Evolutionary conservation across 1,140 invertebrate species (phyloP).

Genomic region (Drosophila parvula): DNA sequence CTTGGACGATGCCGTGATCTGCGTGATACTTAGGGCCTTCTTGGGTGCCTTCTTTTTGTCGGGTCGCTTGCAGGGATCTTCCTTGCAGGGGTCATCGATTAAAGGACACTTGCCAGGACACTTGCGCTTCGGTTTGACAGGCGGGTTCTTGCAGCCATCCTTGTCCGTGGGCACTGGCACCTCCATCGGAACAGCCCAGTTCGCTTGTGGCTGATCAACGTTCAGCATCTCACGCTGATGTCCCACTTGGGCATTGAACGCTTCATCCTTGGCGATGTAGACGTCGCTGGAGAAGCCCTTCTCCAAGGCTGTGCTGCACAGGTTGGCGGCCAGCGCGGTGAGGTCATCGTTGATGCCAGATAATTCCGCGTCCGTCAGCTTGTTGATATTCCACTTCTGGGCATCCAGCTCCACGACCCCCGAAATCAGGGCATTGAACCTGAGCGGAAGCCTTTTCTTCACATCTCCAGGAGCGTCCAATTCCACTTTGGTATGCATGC

Average conservation of each 20-base stretch:
- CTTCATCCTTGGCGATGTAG: slow-evolving; percentile 2
- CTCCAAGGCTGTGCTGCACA: slow-evolving; percentile 71
- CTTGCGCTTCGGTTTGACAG: slow-evolving; percentile 63
- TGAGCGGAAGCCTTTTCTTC: slow-evolving; percentile 36
- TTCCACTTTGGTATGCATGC: slow-evolving; percentile 58
- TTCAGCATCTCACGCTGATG: not conserved
- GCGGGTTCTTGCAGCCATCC: slow-evolving; percentile 64
- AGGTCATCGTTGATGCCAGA: slow-evolving; percentile 65
- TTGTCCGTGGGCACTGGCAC: slow-evolving; percentile 19
- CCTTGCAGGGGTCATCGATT: slow-evolving; percentile 65
- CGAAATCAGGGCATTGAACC: slow-evolving; percentile 66
- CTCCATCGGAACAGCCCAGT: not conserved
- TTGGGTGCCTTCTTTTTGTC: slow-evolving; percentile 27
- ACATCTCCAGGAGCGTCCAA: not conserved
- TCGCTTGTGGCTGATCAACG: not conserved
- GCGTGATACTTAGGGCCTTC: slow-evolving; percentile 26
- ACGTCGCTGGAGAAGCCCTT: slow-evolving; percentile 44
- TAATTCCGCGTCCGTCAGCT: slow-evolving; percentile 38
- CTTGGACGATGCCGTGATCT: slow-evolving; percentile 43
- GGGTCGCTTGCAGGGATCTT: slow-evolving; percentile 52
- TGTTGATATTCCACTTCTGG: slow-evolving; percentile 35
- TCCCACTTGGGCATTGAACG: not conserved
- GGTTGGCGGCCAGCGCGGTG: slow-evolving; percentile 69
- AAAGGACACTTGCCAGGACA: slow-evolving; percentile 62
- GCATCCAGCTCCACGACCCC: slow-evolving; percentile 67